phyloP scores from a whole-genome alignment of 35 echinoderm and acorn worm genomes.

The Strongylocentrotus purpuratus region DNA sequence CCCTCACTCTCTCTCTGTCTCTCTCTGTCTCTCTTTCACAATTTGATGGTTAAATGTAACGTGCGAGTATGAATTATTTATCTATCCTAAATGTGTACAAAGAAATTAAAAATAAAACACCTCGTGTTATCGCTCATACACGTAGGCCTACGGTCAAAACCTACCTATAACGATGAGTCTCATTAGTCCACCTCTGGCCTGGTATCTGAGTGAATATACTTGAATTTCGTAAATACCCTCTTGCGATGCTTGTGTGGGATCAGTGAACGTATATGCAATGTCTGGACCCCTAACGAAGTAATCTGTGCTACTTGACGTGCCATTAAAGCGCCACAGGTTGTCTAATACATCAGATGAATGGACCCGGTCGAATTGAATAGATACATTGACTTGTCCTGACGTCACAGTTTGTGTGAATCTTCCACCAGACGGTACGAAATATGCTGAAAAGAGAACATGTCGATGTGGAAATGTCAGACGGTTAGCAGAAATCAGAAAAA shows the following conservation, averaged over 20 bases:
- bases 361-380: neutral
- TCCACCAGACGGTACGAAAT: neutral
- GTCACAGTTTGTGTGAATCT: conserved; percentile 13
- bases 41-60: too few relatives aligned
- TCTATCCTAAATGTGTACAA: too few relatives aligned
- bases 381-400: neutral
- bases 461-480: neutral
- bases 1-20: too few relatives aligned
- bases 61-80: too few relatives aligned
- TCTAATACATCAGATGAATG: neutral
- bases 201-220: neutral
- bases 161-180: conserved; percentile 3
- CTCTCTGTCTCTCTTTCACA: too few relatives aligned
- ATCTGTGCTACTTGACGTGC: neutral
- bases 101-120: too few relatives aligned
- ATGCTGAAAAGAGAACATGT: neutral
- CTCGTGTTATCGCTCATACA: too few relatives aligned
- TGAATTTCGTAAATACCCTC: neutral
- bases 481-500: neutral
- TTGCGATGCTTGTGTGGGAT: neutral
- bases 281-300: neutral
- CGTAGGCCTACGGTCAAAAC: neutral
- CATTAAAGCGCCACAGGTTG: neutral
- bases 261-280: neutral
- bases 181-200: neutral